Conservation (phyloP, 2,113 vertebrate genomes). For the Peromyscus maniculatus region DNA sequence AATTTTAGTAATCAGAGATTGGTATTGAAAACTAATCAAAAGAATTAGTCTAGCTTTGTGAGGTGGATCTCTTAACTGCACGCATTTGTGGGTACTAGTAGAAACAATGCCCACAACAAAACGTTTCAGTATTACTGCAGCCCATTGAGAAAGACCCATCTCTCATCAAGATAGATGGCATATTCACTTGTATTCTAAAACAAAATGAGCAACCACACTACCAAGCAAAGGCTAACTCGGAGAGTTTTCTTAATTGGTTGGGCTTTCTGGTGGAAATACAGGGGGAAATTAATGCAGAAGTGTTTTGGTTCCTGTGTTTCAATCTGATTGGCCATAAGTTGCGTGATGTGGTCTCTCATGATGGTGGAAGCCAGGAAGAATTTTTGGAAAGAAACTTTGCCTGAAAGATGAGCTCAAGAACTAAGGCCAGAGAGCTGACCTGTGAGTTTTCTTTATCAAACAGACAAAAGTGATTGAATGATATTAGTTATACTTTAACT, state of each 20-base stretch:
- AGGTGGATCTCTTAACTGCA: constrained; percentile 39
- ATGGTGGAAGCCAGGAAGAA: constrained; percentile 70
- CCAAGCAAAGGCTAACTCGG: constrained; percentile 55
- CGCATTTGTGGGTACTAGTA: constrained; percentile 45
- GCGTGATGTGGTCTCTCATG: constrained; percentile 54
- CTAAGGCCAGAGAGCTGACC: constrained; percentile 88
- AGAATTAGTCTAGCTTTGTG: constrained; percentile 60
- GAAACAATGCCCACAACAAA: constrained; percentile 59
- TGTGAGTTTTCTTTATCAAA: constrained; percentile 89
- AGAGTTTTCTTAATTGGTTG: constrained; percentile 12
- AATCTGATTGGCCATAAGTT: constrained; percentile 29
- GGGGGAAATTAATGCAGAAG: constrained; percentile 31
- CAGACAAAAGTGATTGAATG: constrained; percentile 92
- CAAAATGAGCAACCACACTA: constrained; percentile 40
- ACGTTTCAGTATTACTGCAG: background rate
- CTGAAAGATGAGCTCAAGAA: constrained; percentile 84
- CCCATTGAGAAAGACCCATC: constrained; percentile 32
- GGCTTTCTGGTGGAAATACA: constrained; percentile 38
- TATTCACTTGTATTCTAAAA: constrained; percentile 62
- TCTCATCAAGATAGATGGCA: constrained; percentile 59
- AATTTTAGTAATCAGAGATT: constrained; percentile 57
- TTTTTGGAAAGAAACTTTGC: constrained; percentile 75
- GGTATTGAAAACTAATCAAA: constrained; percentile 58
- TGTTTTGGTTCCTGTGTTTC: constrained; percentile 15
- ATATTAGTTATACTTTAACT: constrained; percentile 98